These are phyloP conservation scores for Tretioscincus oriximinensis DNA, from an alignment of 2,113 vertebrate genomes.

Conservation along the genomic window DNA sequence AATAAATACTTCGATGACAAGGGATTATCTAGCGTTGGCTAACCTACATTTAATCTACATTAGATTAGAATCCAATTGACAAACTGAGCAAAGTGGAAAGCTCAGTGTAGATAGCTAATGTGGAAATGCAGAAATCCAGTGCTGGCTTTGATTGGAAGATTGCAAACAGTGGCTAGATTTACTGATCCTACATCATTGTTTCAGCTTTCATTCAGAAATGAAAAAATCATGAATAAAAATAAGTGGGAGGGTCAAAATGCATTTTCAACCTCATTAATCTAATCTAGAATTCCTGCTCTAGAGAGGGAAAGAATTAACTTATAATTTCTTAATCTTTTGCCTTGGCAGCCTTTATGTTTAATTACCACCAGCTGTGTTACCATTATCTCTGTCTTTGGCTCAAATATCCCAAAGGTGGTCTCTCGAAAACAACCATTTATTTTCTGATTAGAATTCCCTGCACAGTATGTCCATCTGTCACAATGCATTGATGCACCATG, in stretches of 20 bases:
- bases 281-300: constrained; percentile 4
- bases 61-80: background rate
- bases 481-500: background rate
- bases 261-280: constrained; percentile 5
- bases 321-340: constrained; percentile 30
- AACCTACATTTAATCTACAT: no score
- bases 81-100: no score
- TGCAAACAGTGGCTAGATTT: background rate
- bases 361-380: constrained; percentile 27
- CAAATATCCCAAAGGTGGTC: constrained; percentile 11
- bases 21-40: no score
- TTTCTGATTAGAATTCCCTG: background rate
- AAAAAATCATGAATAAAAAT: background rate
- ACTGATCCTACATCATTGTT: background rate
- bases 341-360: constrained; percentile 18
- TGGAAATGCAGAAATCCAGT: no score
- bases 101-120: no score
- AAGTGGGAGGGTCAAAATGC: background rate
- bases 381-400: constrained; percentile 14
- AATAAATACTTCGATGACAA: no score
- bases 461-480: background rate
- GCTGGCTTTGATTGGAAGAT: no score
- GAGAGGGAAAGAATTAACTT: background rate
- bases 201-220: background rate
- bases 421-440: constrained; percentile 9